A percentile compares a stretch with the other conserved stretches of the same genome.
These are phyloP conservation scores for Chlorodrepanis virens DNA, from an alignment of 2,113 vertebrate genomes.

Conservation along the genomic window DNA sequence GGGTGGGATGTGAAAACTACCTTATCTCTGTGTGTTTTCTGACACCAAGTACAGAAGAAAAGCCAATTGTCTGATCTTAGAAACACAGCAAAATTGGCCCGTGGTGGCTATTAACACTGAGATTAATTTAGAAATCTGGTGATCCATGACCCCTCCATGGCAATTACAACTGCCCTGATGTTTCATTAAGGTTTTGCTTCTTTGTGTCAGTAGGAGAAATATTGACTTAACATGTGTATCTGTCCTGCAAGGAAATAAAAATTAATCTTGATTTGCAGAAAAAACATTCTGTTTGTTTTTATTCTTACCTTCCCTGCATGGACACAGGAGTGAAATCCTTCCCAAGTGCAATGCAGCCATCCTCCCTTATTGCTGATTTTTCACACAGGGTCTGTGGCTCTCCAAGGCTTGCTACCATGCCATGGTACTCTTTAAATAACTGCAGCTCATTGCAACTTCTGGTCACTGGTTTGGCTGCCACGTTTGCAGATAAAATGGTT, in stretches of 20 bases:
- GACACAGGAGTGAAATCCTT: constrained; percentile 45
- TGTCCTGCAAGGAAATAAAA: neutral
- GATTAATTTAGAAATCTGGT: neutral
- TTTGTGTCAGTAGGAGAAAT: neutral
- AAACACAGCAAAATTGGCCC: neutral
- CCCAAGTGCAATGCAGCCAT: constrained; percentile 49
- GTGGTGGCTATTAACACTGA: neutral
- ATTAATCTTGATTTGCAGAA: neutral
- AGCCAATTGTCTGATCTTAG: neutral
- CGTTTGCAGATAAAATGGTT: constrained; percentile 50
- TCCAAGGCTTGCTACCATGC: constrained; percentile 73
- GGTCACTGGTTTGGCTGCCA: constrained; percentile 54
- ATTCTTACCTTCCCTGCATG: constrained; percentile 65
- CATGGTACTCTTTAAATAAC: constrained; percentile 79
- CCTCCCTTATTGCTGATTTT: constrained; percentile 45
- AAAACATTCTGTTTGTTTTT: neutral
- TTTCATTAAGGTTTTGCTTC: neutral
- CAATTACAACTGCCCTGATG: neutral
- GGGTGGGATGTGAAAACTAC: neutral
- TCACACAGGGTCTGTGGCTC: constrained; percentile 61
- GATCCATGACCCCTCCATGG: neutral
- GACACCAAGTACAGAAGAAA: neutral
- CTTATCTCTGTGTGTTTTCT: neutral
- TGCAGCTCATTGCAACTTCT: constrained; percentile 78
- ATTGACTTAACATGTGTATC: neutral